Percentiles rank a stretch among this genome's conserved stretches.
Conservation (phyloP, 1,140 invertebrate species). For the Teleogryllus occipitalis region DNA sequence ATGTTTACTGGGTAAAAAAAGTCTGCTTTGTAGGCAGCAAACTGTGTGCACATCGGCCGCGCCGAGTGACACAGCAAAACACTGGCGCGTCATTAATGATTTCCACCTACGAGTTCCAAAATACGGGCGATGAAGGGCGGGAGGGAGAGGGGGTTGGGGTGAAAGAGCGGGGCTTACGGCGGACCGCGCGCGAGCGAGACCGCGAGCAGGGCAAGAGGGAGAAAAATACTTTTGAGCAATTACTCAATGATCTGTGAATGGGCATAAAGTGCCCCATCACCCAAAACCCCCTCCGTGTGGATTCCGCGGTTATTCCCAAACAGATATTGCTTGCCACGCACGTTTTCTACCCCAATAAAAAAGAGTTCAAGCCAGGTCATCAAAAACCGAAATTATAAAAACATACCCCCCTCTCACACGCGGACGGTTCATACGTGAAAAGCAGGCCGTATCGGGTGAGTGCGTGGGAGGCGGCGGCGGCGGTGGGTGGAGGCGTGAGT, state of each 20-base stretch:
- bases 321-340: not conserved
- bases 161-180: not conserved
- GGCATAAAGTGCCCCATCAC: not conserved
- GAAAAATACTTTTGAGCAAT: not conserved
- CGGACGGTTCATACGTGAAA: not conserved
- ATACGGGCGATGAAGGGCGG: not conserved
- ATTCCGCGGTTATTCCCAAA: not conserved
- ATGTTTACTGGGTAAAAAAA: too few species aligned
- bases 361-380: not conserved
- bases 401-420: not conserved
- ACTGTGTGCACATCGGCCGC: too few species aligned
- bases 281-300: not conserved
- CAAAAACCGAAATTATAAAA: not conserved
- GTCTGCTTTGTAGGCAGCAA: too few species aligned
- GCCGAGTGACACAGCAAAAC: not conserved
- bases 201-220: not conserved
- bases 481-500: not conserved
- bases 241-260: constrained; percentile 1
- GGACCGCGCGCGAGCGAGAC: not conserved
- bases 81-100: not conserved
- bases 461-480: not conserved
- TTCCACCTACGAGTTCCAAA: not conserved
- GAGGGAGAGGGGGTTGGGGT: not conserved
- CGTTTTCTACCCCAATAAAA: not conserved
- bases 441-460: not conserved